Percentiles rank a stretch among this genome's conserved stretches.
phyloP scores from a whole-genome alignment of 2,797 vertebrate genomes.

The Botia almorhae region DNA sequence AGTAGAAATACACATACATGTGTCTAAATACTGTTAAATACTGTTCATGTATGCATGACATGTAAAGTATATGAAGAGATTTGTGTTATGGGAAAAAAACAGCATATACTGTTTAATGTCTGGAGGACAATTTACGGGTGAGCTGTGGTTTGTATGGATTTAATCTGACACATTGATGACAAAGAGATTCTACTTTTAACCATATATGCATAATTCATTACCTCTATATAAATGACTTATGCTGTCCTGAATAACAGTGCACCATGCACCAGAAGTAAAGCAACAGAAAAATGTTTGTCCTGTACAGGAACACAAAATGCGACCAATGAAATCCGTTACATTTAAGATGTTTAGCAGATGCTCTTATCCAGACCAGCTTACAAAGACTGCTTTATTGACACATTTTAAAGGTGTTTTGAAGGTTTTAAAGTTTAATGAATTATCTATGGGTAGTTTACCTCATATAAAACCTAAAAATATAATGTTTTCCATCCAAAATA shows the following conservation, averaged over 20 bases:
- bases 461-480: no score
- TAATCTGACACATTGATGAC: constrained; percentile 12
- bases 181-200: constrained; percentile 9
- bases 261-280: neutral
- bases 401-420: no score
- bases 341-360: neutral
- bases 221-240: constrained; percentile 21
- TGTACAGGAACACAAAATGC: neutral
- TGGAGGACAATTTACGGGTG: neutral
- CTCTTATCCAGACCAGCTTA: constrained; percentile 1
- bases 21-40: neutral
- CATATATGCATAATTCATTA: constrained; percentile 36
- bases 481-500: no score
- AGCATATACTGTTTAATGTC: neutral
- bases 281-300: neutral
- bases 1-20: neutral
- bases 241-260: constrained; percentile 7
- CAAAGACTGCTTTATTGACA: neutral
- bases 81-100: neutral
- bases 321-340: neutral
- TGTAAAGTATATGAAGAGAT: neutral
- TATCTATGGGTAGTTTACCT: no score
- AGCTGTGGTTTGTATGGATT: constrained; percentile 6
- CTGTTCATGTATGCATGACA: neutral
- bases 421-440: no score